These are phyloP conservation scores for Drosophila paulistorum DNA, from an alignment of 1,140 invertebrate genomes.

Conservation along the genomic window DNA sequence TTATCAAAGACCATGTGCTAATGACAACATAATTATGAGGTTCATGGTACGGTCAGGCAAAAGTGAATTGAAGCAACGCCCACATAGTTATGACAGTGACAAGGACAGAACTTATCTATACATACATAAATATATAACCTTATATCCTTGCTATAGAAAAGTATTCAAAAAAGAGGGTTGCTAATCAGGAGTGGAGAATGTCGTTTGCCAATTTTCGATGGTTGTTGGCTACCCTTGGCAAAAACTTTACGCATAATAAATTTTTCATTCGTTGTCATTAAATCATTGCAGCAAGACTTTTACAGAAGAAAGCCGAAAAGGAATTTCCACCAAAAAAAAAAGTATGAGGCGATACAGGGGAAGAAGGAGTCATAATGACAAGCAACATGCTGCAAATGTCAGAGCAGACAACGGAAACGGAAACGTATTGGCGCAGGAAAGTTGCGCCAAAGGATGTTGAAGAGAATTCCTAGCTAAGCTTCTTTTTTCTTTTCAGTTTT, in stretches of 20 bases:
- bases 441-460: conserved; percentile 64
- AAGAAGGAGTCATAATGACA: conserved; percentile 65
- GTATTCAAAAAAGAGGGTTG: conserved; percentile 36
- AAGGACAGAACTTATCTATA: conserved; percentile 35
- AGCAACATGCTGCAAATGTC: conserved; percentile 77
- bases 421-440: conserved; percentile 76
- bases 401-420: conserved; percentile 77
- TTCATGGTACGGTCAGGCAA: conserved; percentile 38
- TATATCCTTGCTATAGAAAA: neutral
- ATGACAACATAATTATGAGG: conserved; percentile 75
- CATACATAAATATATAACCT: conserved; percentile 4
- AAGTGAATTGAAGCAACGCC: conserved; percentile 51
- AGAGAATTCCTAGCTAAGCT: conserved; percentile 12
- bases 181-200: conserved; percentile 55
- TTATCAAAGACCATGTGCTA: conserved; percentile 57
- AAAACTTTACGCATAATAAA: conserved; percentile 73
- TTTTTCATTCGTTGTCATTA: conserved; percentile 75
- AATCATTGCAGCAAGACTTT: conserved; percentile 52
- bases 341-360: conserved; percentile 10
- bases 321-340: neutral
- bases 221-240: conserved; percentile 47
- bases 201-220: conserved; percentile 61
- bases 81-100: conserved; percentile 77
- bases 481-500: neutral
- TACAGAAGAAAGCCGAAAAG: conserved; percentile 23